Percentiles rank a stretch among this genome's conserved stretches.
Conservation (phyloP, 2,888 invertebrate species). For the Erebia epiphron region DNA sequence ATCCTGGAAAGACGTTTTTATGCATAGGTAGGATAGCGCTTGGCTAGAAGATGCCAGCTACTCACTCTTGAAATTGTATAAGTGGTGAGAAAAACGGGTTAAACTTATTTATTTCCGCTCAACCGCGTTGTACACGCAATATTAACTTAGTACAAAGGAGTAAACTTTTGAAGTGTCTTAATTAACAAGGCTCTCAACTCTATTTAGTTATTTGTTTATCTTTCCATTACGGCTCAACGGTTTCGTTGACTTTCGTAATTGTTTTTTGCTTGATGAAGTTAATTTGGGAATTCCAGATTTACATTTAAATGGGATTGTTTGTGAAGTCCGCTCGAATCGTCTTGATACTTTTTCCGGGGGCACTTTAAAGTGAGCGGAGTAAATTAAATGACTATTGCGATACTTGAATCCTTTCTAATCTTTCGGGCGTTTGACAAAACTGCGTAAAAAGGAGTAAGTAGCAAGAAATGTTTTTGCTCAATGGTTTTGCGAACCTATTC, state of each 20-base stretch:
- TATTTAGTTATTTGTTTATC: conserved; percentile 27
- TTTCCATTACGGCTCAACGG: conserved; percentile 19
- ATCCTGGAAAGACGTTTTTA: too few species aligned
- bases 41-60: neutral
- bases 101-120: neutral
- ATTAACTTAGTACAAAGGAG: conserved; percentile 17
- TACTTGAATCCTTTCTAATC: conserved; percentile 8
- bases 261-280: conserved; percentile 28
- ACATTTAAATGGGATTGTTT: conserved; percentile 28
- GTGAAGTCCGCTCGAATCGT: conserved; percentile 17
- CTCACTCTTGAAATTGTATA: neutral
- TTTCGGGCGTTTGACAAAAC: neutral
- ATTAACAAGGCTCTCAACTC: conserved; percentile 20
- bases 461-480: neutral
- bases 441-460: neutral
- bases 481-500: neutral
- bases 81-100: neutral
- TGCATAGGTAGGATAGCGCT: too few species aligned
- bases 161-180: conserved; percentile 18
- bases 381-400: conserved; percentile 20
- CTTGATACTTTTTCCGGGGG: conserved; percentile 16
- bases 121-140: conserved; percentile 5
- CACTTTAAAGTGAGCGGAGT: conserved; percentile 18
- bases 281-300: conserved; percentile 26
- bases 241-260: conserved; percentile 26